phyloP scores from a whole-genome alignment of 2,113 vertebrate species.

The Halichoeres trimaculatus region DNA sequence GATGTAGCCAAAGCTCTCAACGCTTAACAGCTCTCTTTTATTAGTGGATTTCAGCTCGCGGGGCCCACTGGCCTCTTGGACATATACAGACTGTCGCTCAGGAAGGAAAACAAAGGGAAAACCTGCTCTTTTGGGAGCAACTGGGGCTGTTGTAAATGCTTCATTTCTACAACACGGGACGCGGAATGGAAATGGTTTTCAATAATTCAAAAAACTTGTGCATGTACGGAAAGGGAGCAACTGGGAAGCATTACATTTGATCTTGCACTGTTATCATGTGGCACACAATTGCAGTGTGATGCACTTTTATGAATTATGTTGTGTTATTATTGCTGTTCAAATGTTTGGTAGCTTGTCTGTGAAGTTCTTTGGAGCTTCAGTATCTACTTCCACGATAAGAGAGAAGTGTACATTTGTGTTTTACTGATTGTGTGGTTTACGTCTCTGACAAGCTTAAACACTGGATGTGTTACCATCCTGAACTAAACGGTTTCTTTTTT shows the following conservation, averaged over 20 bases:
- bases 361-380: constrained; percentile 53
- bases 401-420: constrained; percentile 45
- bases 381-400: constrained; percentile 63
- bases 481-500: constrained; percentile 34
- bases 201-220: neutral
- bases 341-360: constrained; percentile 56
- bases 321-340: constrained; percentile 57
- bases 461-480: constrained; percentile 44
- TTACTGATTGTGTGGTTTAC: constrained; percentile 55
- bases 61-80: constrained; percentile 9
- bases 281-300: constrained; percentile 46
- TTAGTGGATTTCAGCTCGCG: constrained; percentile 1
- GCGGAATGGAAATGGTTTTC: constrained; percentile 21
- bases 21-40: constrained; percentile 81
- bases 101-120: constrained; percentile 45
- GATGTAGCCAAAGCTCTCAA: constrained; percentile 95
- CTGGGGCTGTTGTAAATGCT: constrained; percentile 19
- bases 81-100: constrained; percentile 37
- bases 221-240: constrained; percentile 48
- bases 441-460: constrained; percentile 44
- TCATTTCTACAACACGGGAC: neutral
- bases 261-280: constrained; percentile 65
- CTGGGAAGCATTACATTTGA: constrained; percentile 36
- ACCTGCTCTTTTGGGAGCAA: constrained; percentile 25
- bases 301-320: constrained; percentile 55